Evolutionary conservation across 2,888 invertebrate genomes (phyloP).

Genomic region (Dolomedes plantarius): DNA sequence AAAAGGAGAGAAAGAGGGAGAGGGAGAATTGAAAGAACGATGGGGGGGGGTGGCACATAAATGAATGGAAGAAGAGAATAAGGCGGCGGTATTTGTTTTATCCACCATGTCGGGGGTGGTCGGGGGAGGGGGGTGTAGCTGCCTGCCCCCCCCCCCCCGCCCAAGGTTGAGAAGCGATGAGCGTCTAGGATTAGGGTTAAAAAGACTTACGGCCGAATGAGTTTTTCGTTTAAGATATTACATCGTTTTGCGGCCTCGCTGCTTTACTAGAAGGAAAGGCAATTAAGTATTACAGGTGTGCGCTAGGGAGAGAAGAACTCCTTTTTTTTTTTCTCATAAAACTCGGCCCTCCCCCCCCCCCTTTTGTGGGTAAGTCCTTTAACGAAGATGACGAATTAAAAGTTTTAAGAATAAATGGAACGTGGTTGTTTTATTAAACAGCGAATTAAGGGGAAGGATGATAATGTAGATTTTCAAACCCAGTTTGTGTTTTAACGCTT

Average conservation of each 20-base stretch:
- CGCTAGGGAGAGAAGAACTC: constrained; percentile 19
- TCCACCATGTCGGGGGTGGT: constrained; percentile 49
- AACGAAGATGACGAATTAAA: constrained; percentile 71
- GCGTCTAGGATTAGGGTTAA: constrained; percentile 69
- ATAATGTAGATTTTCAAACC: constrained; percentile 15
- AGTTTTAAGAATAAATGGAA: constrained; percentile 71
- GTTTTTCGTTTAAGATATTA: constrained; percentile 72
- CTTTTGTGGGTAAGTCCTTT: constrained; percentile 53
- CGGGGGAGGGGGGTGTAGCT: not conserved
- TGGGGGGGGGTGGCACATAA: constrained; percentile 36
- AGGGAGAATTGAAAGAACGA: constrained; percentile 15
- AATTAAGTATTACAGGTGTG: constrained; percentile 70
- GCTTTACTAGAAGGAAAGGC: constrained; percentile 62
- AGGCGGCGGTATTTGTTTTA: constrained; percentile 70
- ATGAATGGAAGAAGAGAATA: constrained; percentile 69
- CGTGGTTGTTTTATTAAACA: constrained; percentile 65
- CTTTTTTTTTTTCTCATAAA: not conserved
- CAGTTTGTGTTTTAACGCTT: constrained; percentile 53
- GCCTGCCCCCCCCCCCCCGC: not conserved
- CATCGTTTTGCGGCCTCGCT: constrained; percentile 70
- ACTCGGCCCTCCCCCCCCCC: constrained; percentile 6
- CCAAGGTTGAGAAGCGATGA: constrained; percentile 67
- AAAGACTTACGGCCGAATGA: constrained; percentile 68
- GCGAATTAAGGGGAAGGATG: constrained; percentile 38
- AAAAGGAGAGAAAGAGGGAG: constrained; percentile 59